Evolutionary conservation across 2,888 invertebrate genomes (phyloP), one percentile per base, ranked within the genome.

Genomic region (Zygothrica quintamaculata): DNA sequence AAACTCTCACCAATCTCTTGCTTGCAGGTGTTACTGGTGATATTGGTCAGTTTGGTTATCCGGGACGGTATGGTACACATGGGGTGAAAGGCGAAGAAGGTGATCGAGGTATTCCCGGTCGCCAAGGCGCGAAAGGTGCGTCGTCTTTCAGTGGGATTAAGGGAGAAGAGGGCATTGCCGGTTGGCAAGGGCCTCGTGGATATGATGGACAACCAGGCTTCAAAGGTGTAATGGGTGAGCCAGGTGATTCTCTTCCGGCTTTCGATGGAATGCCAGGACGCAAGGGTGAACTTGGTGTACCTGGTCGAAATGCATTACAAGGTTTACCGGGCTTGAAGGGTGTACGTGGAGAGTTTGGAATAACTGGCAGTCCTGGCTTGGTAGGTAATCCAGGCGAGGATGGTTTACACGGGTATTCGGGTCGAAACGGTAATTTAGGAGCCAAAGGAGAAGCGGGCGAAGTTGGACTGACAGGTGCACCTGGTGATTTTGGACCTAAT

Each of bases 241-340:
- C 91, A 74, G 95, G 95, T 34, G 92, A 92, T 60, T 90, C 92
- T 8, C 94, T 95, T 1, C 57, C 77, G 9, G 91, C 92, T 12
- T 56, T 77, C 18, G 92, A 94, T 74, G 93, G 93, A 11, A 60
- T 81, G 4, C 65, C 79, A 9, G 94, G 94, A 1, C 58, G 85
- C 15, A 93, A 93, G 79, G 96, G 96, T 56, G 90, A 92, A 50
- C 92, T 92, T 48, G 96, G 96, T 71, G 91, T 92, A 11, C 87
- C 91, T 1, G 96, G 95, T 56, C 87, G 67, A 64, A 88, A 89
- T 55, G 94, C 92, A 40, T 89, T 88, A 73, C 77, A 84, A 12
- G 94, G 94, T 11, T 59, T 88, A 6, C 51, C 88, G 25, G 95
- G 94, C 37, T 59, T 88, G 0, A 91, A 91, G 67, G 93, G 93